phyloP scores from a whole-genome alignment of 2,888 invertebrate species.

The Oeneis ivallda region DNA sequence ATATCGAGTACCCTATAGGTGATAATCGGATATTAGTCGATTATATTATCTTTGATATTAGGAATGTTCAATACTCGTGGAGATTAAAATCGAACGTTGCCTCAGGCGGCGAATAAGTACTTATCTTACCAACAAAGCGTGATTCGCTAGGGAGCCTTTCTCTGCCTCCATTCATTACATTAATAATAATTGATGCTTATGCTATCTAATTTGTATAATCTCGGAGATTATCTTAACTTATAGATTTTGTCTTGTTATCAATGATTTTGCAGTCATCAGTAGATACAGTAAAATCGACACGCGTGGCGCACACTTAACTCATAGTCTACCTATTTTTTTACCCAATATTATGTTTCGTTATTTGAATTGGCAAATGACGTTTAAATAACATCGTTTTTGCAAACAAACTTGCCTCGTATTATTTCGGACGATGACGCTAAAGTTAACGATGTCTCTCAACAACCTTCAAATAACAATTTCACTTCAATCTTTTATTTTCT shows the following conservation, averaged over 20 bases:
- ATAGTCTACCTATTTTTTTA: no score
- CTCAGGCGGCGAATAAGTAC: slow-evolving; percentile 48
- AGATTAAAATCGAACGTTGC: slow-evolving; percentile 64
- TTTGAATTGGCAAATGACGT: no score
- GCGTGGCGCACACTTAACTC: no score
- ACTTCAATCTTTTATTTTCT: slow-evolving; percentile 15
- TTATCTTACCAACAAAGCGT: slow-evolving; percentile 33
- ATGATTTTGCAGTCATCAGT: no score
- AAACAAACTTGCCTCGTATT: not conserved
- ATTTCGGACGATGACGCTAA: not conserved
- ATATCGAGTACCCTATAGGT: not conserved
- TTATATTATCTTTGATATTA: no score
- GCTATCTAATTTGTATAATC: slow-evolving; percentile 34
- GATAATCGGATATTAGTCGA: slow-evolving; percentile 44
- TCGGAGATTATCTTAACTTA: slow-evolving; percentile 25
- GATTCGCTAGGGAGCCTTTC: slow-evolving; percentile 53
- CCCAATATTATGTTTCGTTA: not conserved
- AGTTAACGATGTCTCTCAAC: slow-evolving; percentile 10
- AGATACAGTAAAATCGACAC: no score
- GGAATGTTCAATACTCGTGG: slow-evolving; percentile 44
- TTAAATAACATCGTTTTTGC: no score
- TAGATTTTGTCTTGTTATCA: not conserved
- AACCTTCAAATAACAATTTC: slow-evolving; percentile 14
- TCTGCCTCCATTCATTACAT: slow-evolving; percentile 43
- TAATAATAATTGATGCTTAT: slow-evolving; percentile 41